Evolutionary conservation across 1,140 invertebrate species (phyloP), one percentile per base, ranked within the genome.

Genomic region (Micrasema longulum): DNA sequence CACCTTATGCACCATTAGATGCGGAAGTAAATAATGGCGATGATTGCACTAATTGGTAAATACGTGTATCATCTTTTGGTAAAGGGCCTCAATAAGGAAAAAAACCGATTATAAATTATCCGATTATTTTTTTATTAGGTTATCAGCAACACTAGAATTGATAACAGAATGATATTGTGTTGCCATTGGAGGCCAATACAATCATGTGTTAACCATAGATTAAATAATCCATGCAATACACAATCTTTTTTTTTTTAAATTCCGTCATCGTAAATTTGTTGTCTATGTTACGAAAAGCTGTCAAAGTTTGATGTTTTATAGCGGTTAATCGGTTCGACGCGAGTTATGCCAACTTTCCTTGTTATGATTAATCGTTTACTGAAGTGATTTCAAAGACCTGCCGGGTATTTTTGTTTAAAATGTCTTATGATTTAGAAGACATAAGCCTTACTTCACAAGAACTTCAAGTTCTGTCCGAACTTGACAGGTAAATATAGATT

Each of bases 381-480:
- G 22, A 16, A 43, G 16, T 20, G 36, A 60, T 41, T 12, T 60
- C 20, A 16, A 38, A 22, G 36, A 60, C 16, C 36, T 60, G 14
- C 38, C 16, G 55, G 36, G 31, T 64, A 31, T 45, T 47, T 64
- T 6, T 45, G 7, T 31, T 22, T 26, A 64, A 64, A 45, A 69
- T 69, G 67, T 69, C 67, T 60, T 69, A 52, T 50, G 23, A 68
- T 73, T 48, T 14, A 22, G 83, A 84, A 79, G 84, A 85, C 73
- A 81, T 86, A 69, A 82, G 83, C 80, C 78, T 84, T 80, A 83
- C 91, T 78, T 89, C 89, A 53, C 90, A 91, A 80, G 93, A 95
- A 83, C 82, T 94, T 71, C 92, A 94, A 84, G 89, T 92, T 77
- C 86, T 94, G 71, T 93, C 92, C n/a, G 92, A 94, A 79, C 87